Percentiles rank a stretch among this genome's conserved stretches.
These are phyloP conservation scores for Malaclemys terrapin DNA, from an alignment of 2,113 vertebrate species.

Conservation along the genomic window DNA sequence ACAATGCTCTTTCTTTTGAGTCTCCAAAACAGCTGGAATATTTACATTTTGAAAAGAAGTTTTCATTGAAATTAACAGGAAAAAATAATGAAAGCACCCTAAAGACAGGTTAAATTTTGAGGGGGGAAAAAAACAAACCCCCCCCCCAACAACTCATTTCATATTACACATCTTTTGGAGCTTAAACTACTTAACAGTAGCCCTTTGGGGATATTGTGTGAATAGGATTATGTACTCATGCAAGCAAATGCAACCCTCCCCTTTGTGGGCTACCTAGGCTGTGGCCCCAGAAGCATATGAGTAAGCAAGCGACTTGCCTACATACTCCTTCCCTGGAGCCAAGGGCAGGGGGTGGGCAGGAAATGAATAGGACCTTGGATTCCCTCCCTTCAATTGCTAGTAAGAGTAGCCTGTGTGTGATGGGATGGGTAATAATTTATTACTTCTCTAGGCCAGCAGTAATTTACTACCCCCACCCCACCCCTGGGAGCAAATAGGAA, in stretches of 20 bases:
- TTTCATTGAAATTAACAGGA: slow-evolving; percentile 67
- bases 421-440: no score
- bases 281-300: slow-evolving; percentile 63
- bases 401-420: slow-evolving; percentile 23
- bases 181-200: slow-evolving; percentile 66
- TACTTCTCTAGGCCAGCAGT: not conserved
- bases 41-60: slow-evolving; percentile 60
- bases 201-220: slow-evolving; percentile 70
- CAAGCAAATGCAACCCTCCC: slow-evolving; percentile 4
- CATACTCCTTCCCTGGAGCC: slow-evolving; percentile 44
- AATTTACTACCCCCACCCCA: not conserved
- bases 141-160: slow-evolving; percentile 60
- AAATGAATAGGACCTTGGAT: no score
- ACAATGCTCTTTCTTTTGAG: slow-evolving; percentile 57
- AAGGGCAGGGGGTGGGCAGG: not conserved
- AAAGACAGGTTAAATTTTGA: slow-evolving; percentile 70
- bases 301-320: slow-evolving; percentile 4
- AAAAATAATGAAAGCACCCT: slow-evolving; percentile 62
- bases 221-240: not conserved
- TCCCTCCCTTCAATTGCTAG: slow-evolving; percentile 35
- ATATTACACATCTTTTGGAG: slow-evolving; percentile 63
- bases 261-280: slow-evolving; percentile 65
- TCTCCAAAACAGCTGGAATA: slow-evolving; percentile 63
- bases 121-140: not conserved
- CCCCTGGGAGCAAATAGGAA: not conserved